Evolutionary conservation across 2,113 vertebrate genomes (phyloP).

Genomic region (Nothocercus nigrocapillus): DNA sequence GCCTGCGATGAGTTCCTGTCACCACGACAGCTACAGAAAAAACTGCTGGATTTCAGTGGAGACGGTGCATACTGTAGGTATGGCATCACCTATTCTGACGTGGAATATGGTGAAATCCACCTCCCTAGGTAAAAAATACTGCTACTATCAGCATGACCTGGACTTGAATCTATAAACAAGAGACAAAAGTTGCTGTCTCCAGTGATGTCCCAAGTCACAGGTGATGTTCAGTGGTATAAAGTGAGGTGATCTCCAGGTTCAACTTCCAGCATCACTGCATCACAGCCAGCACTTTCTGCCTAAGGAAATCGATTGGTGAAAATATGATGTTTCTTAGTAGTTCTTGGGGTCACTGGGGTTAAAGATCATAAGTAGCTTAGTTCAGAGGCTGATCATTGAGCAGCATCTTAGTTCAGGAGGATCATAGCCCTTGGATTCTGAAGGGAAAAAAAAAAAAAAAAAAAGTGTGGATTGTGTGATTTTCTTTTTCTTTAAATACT

Average conservation of each 20-base stretch:
- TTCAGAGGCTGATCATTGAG: neutral
- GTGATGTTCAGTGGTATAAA: neutral
- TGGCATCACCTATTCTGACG: neutral
- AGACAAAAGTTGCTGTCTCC: neutral
- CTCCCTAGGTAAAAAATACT: neutral
- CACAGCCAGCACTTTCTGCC: accelerated
- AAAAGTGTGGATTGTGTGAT: too few species aligned
- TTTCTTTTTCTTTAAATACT: neutral
- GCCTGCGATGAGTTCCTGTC: neutral
- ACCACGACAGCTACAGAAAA: neutral
- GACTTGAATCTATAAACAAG: neutral
- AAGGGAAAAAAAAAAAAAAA: too few species aligned
- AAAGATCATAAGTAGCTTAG: neutral
- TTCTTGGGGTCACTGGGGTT: neutral
- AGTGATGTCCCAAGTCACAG: neutral
- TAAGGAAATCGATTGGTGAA: neutral
- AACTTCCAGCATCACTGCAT: neutral
- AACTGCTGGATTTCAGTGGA: neutral
- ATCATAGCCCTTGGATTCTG: neutral
- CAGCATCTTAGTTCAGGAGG: too few species aligned
- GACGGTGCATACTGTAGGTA: too few species aligned
- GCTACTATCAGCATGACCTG: neutral
- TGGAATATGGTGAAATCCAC: neutral
- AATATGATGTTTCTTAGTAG: neutral
- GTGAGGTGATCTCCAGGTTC: neutral